Base-by-base conservation (phyloP, 2,797 vertebrate genomes). In the Hozukius guyotensis region DNA sequence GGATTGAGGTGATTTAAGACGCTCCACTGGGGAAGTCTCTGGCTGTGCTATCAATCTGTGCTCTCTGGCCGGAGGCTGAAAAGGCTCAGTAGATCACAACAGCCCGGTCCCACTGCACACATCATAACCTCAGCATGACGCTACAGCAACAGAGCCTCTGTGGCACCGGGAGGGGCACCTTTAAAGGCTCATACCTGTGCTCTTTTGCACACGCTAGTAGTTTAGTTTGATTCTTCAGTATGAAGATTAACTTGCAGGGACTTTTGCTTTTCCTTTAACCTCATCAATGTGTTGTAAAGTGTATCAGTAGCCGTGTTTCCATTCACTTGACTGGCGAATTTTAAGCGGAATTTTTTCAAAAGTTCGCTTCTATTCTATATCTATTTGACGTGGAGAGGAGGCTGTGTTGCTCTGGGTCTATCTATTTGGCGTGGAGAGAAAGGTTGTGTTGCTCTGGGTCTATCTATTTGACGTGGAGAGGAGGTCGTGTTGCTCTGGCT, bases 1-100 rank as follows among this genome's bases (percentile, higher is more conserved):
- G 70, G 46, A 77, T 32, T n/a, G 42, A 63, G 38, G 55, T 69
- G 73, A 81, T 83, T 88, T 80, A 74, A 83, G 70, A 69, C 1
- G 25, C 24, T 27, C 67, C 16, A n/a, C 78, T 75, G 53, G 34
- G 31, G 18, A 42, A 11, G 20, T 13, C 42, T 56, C 32, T 8
- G 4, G 36, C 64, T 29, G 12, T 9, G 18, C 29, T 29, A 59
- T 62, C 34, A 55, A 27, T 80, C 66, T 82, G 52, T 10, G 46
- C 64, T 83, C 69, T 73, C 27, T 69, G 75, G 27, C 53, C 59
- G 9, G 4, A 76, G 49, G 73, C 64, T 6, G 31, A 53, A 80
- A 14, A 36, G 27, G 8, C 64, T 69, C 25, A 29, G 60, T 70
- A 63, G 68, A 86, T 83, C 82, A 69, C 62, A 78, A 38, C 32